Base-by-base conservation (phyloP, 1,140 invertebrate species). In the Bombus impatiens region DNA sequence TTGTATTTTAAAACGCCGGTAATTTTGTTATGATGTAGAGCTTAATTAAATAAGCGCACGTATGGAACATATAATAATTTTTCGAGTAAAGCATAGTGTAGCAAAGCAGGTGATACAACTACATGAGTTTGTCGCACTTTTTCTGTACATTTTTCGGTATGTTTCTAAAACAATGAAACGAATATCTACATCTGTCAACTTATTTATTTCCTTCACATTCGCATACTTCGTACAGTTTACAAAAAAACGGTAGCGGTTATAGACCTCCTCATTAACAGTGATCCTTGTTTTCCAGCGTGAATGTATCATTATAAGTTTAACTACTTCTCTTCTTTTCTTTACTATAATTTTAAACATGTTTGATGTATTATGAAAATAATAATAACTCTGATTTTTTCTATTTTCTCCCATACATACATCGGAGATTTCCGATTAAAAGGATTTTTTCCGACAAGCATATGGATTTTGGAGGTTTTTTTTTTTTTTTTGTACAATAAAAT, bases 191-290 rank as follows among this genome's bases (percentile, higher is more conserved):
- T 75, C 53, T 72, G 57, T 86, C 78, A 82, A 88, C 78, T 82
- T 82, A 62, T 88, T 88, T 86, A 86, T 84, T 88, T 88, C 37
- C 47, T 82, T 82, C 78, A 86, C 67, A 81, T 82, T 85, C 59
- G 74, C 87, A 72, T 77, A 62, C 35, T 44, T 83, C 82, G 25
- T 80, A 70, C 77, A 74, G 68, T 88, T 47, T 85, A 84, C 76
- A 88, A 87, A 84, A 84, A 65, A 70, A 86, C 90, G 84, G 83
- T 74, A 89, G 86, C 87, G 81, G 59, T 85, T 91, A 82, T 91
- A 92, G 90, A 93, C 87, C 92, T 93, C 90, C 79, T 91, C 90
- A 89, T 93, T 84, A 92, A 92, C 90, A 92, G 86, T 86, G 87
- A 89, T 82, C 75, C 83, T 83, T 80, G 13, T 57, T 88, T 86